phyloP scores from a whole-genome alignment of 2,797 vertebrate species.

The Notolabrus celidotus region DNA sequence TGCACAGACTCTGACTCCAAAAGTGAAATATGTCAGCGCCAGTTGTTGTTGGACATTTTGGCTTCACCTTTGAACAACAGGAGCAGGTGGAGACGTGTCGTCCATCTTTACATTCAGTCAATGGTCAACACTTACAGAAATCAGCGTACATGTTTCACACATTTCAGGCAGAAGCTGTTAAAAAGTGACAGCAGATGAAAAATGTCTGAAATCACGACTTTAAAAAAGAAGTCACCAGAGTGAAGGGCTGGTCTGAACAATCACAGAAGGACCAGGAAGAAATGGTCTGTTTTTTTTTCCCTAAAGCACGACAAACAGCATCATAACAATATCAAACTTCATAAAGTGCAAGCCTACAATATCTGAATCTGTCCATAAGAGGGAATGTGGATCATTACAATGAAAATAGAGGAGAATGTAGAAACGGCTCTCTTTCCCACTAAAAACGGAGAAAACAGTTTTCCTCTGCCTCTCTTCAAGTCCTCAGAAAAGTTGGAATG shows the following conservation, averaged over 20 bases:
- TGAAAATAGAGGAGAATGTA: slow-evolving; percentile 51
- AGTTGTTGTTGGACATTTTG: too few species aligned
- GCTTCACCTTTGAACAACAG: too few species aligned
- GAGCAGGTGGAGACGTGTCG: too few species aligned
- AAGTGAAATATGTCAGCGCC: too few species aligned
- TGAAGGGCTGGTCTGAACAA: slow-evolving; percentile 40
- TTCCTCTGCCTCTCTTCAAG: slow-evolving; percentile 54
- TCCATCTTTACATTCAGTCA: too few species aligned
- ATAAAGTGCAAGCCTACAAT: slow-evolving; percentile 82
- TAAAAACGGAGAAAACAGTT: slow-evolving; percentile 58
- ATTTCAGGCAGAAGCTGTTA: slow-evolving; percentile 41
- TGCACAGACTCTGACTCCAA: too few species aligned
- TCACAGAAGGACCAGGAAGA: slow-evolving; percentile 24
- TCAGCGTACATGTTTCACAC: slow-evolving; percentile 27
- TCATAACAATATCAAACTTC: slow-evolving; percentile 66
- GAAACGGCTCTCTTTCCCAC: slow-evolving; percentile 54
- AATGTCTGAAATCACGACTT: slow-evolving; percentile 25
- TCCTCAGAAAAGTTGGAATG: slow-evolving; percentile 75
- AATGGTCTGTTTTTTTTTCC: slow-evolving; percentile 23
- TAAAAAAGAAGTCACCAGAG: slow-evolving; percentile 35
- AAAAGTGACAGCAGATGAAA: slow-evolving; percentile 29
- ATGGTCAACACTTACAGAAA: slow-evolving; percentile 6
- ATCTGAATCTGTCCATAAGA: slow-evolving; percentile 59
- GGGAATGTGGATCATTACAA: slow-evolving; percentile 47
- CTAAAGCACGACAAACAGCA: slow-evolving; percentile 75